Evolutionary conservation across 2,888 invertebrate species (phyloP).

Genomic region (Polylopha cassiicola): DNA sequence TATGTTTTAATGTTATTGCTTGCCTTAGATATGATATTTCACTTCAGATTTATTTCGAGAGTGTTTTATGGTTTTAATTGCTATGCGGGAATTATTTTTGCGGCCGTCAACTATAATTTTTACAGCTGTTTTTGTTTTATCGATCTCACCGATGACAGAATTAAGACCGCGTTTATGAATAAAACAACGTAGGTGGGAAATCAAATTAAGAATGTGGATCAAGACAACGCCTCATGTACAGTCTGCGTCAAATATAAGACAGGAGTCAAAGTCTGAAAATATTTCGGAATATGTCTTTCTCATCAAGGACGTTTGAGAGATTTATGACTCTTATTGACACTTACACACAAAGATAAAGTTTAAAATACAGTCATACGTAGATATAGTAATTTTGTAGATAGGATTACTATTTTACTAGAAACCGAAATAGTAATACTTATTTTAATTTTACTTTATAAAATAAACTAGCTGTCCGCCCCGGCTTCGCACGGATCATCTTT

Average conservation of each 20-base stretch:
- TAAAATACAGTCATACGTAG: too few relatives aligned
- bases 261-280: background rate
- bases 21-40: slow-evolving; percentile 57
- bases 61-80: slow-evolving; percentile 73
- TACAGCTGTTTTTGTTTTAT: slow-evolving; percentile 66
- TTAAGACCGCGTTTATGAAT: slow-evolving; percentile 66
- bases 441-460: too few relatives aligned
- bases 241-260: slow-evolving; percentile 4
- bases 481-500: too few relatives aligned
- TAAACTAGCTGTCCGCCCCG: too few relatives aligned
- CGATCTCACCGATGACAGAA: slow-evolving; percentile 68
- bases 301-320: too few relatives aligned
- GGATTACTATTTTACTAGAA: too few relatives aligned
- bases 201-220: slow-evolving; percentile 41
- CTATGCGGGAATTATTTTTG: slow-evolving; percentile 65
- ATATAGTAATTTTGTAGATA: too few relatives aligned
- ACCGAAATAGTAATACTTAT: too few relatives aligned
- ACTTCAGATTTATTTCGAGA: slow-evolving; percentile 65
- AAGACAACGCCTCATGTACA: background rate
- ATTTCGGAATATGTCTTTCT: background rate
- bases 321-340: too few relatives aligned
- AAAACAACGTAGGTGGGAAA: slow-evolving; percentile 50
- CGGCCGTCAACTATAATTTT: slow-evolving; percentile 59
- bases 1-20: slow-evolving; percentile 74
- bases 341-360: too few relatives aligned